Conservation (phyloP, 1,140 invertebrate species). For the Papilio machaon region DNA sequence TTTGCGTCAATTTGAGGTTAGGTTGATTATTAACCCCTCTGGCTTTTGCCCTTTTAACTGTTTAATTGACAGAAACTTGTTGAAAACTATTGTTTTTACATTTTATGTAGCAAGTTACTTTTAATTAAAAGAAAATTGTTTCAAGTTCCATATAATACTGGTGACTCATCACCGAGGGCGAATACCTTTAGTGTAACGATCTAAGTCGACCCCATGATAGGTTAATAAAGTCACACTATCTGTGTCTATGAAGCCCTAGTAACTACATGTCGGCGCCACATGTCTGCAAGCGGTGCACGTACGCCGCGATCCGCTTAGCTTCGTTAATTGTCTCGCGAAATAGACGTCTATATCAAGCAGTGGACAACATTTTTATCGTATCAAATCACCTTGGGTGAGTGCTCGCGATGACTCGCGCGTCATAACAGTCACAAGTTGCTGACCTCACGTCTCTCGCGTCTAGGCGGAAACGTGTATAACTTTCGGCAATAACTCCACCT, state of each 20-base stretch:
- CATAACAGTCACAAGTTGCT: slow-evolving; percentile 37
- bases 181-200: slow-evolving; percentile 23
- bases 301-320: slow-evolving; percentile 8
- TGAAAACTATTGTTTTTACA: background rate
- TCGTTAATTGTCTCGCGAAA: slow-evolving; percentile 32
- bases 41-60: background rate
- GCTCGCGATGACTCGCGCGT: slow-evolving; percentile 6
- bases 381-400: slow-evolving; percentile 11
- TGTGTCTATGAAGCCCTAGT: slow-evolving; percentile 29
- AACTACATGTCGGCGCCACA: slow-evolving; percentile 27
- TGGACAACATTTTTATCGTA: slow-evolving; percentile 14
- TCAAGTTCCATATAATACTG: background rate
- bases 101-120: background rate
- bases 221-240: slow-evolving; percentile 12
- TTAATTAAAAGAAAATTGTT: slow-evolving; percentile 9
- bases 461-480: slow-evolving; percentile 62
- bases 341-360: background rate
- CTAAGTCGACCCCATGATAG: slow-evolving; percentile 9
- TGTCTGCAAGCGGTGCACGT: slow-evolving; percentile 34
- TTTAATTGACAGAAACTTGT: background rate
- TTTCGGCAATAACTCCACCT: slow-evolving; percentile 63
- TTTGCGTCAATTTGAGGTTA: background rate
- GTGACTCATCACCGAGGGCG: slow-evolving; percentile 22
- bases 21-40: background rate
- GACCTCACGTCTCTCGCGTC: slow-evolving; percentile 43